These are phyloP conservation scores for Panagrolaimus sp. DNA, from an alignment of 1,140 invertebrate species.

Conservation along the genomic window DNA sequence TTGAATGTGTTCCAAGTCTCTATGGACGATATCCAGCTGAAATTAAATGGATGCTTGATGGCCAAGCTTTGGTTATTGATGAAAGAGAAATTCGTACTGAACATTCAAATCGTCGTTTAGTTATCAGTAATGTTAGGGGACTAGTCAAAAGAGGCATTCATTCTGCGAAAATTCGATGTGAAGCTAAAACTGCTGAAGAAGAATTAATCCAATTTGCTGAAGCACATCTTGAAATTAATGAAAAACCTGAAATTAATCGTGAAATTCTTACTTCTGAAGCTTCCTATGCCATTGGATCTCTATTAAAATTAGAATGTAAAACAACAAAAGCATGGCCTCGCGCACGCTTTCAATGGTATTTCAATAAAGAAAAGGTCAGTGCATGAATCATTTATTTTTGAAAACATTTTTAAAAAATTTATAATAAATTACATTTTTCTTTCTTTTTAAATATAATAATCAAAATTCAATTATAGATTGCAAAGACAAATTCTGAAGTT, in stretches of 20 bases:
- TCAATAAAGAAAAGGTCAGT: slow-evolving; percentile 41
- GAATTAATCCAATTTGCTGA: background rate
- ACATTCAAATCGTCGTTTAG: slow-evolving; percentile 7
- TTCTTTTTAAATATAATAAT: background rate
- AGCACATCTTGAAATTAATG: slow-evolving; percentile 15
- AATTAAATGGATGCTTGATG: slow-evolving; percentile 17
- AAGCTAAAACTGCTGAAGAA: slow-evolving; percentile 3
- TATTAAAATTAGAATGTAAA: slow-evolving; percentile 31
- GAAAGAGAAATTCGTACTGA: slow-evolving; percentile 16
- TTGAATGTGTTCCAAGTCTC: slow-evolving; percentile 23
- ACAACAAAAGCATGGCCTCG: slow-evolving; percentile 41
- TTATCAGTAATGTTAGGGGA: background rate
- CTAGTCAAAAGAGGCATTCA: background rate
- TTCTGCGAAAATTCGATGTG: slow-evolving; percentile 14
- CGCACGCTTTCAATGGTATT: slow-evolving; percentile 41
- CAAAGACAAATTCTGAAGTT: slow-evolving; percentile 67
- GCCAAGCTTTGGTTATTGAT: slow-evolving; percentile 16
- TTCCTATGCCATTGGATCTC: background rate
- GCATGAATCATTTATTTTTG: slow-evolving; percentile 8
- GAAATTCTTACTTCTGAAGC: slow-evolving; percentile 16
- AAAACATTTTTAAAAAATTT: too few species aligned
- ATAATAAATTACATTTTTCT: too few species aligned
- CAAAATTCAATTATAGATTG: slow-evolving; percentile 25
- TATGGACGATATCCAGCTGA: background rate
- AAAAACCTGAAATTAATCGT: slow-evolving; percentile 20